Conservation (phyloP, 2,113 vertebrate species). For the Trogon surrucura region DNA sequence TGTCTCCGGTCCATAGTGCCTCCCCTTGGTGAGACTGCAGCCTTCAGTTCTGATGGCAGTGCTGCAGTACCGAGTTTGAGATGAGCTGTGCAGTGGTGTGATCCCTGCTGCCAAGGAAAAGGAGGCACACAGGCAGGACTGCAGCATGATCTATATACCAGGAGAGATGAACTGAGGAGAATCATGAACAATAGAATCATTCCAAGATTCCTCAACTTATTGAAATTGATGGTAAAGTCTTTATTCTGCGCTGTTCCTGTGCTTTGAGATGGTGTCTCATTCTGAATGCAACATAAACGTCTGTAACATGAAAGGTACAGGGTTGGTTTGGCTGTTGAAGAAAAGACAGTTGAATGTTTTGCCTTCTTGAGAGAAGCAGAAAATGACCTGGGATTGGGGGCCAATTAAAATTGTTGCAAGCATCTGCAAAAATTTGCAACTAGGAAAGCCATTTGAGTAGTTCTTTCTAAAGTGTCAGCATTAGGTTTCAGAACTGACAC, state of each 20-base stretch:
- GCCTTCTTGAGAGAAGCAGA: constrained; percentile 1
- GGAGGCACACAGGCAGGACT: background rate
- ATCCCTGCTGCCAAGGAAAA: background rate
- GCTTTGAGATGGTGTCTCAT: background rate
- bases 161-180: constrained; percentile 17
- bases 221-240: constrained; percentile 23
- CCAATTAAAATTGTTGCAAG: constrained; percentile 43
- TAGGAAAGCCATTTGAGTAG: constrained; percentile 7
- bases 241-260: background rate
- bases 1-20: background rate
- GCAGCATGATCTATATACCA: background rate
- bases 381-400: constrained; percentile 27
- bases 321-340: background rate
- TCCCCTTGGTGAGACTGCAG: background rate
- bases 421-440: constrained; percentile 47
- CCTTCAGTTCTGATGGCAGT: background rate
- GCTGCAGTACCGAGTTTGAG: background rate
- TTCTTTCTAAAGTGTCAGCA: constrained; percentile 33
- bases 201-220: constrained; percentile 27
- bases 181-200: constrained; percentile 22
- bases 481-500: constrained; percentile 17
- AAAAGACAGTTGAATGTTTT: constrained; percentile 5
- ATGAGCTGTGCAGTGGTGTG: background rate
- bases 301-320: background rate
- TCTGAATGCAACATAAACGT: background rate